These are phyloP conservation scores for Gastrophysa polygoni DNA, from an alignment of 2,888 invertebrate species.

Conservation along the genomic window DNA sequence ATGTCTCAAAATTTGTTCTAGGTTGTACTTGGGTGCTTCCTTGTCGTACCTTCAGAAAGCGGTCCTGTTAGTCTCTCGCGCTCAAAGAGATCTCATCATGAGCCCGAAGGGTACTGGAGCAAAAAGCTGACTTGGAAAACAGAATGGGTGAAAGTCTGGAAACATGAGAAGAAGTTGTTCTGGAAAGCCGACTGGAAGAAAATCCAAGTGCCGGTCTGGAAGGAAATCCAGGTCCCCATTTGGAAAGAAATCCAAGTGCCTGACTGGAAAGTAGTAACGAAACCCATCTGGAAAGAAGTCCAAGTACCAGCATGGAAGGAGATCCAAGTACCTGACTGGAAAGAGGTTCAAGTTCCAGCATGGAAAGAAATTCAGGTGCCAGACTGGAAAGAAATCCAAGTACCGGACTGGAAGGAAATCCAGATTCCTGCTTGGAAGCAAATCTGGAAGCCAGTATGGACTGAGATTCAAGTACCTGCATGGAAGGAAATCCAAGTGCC, in stretches of 20 bases:
- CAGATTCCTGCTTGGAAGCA: slow-evolving; percentile 71
- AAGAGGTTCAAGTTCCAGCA: slow-evolving; percentile 71
- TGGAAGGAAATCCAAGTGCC: slow-evolving; percentile 64
- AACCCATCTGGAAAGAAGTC: slow-evolving; percentile 79
- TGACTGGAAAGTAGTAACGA: slow-evolving; percentile 75
- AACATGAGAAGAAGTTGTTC: slow-evolving; percentile 73
- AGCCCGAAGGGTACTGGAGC: slow-evolving; percentile 77
- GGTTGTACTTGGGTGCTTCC: slow-evolving; percentile 66
- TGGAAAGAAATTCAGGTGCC: slow-evolving; percentile 76
- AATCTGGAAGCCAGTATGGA: slow-evolving; percentile 68
- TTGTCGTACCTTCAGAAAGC: slow-evolving; percentile 58
- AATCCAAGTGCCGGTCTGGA: slow-evolving; percentile 67
- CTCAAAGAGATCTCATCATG: slow-evolving; percentile 65
- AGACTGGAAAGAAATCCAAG: slow-evolving; percentile 71
- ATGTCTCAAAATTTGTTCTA: slow-evolving; percentile 50
- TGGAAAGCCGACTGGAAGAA: slow-evolving; percentile 80
- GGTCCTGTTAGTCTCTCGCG: slow-evolving; percentile 59
- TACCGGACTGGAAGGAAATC: slow-evolving; percentile 68
- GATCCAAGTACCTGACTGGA: slow-evolving; percentile 74
- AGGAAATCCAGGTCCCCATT: slow-evolving; percentile 73
- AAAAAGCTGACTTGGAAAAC: slow-evolving; percentile 85
- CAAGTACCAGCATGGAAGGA: slow-evolving; percentile 81
- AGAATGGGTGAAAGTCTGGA: slow-evolving; percentile 79
- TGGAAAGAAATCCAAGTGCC: slow-evolving; percentile 83
- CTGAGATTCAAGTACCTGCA: slow-evolving; percentile 69